Evolutionary conservation across 2,888 invertebrate species (phyloP).

Genomic region (Acrobasis repandana): DNA sequence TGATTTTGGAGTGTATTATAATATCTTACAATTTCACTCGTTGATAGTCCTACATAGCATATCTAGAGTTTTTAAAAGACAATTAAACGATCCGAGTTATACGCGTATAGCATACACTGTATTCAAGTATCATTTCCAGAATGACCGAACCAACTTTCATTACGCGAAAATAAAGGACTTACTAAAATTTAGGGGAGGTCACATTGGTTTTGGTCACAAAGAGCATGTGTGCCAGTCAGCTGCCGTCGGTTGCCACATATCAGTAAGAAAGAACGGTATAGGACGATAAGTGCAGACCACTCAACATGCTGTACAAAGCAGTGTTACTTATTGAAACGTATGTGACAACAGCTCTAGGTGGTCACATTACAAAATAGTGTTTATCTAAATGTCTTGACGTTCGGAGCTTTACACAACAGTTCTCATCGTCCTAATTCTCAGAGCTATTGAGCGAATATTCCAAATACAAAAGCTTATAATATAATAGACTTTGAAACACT

Average conservation of each 20-base stretch:
- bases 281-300: constrained; percentile 39
- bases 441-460: constrained; percentile 26
- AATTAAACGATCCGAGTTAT: too few relatives aligned
- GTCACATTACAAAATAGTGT: constrained; percentile 61
- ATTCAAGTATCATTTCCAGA: too few relatives aligned
- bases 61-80: too few relatives aligned
- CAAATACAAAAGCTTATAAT: constrained; percentile 7
- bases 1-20: too few relatives aligned
- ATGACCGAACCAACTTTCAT: too few relatives aligned
- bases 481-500: neutral
- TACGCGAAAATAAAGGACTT: too few relatives aligned
- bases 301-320: constrained; percentile 46
- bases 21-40: too few relatives aligned
- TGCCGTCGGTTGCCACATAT: neutral
- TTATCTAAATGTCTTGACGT: constrained; percentile 58
- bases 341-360: constrained; percentile 55
- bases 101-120: too few relatives aligned
- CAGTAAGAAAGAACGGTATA: neutral
- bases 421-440: constrained; percentile 57
- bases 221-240: neutral
- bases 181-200: neutral
- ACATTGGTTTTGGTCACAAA: neutral
- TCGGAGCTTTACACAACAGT: constrained; percentile 58
- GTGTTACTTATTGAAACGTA: constrained; percentile 46
- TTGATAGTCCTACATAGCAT: too few relatives aligned